Evolutionary conservation across 2,888 invertebrate genomes (phyloP).

Genomic region (Electrophaes corylata): DNA sequence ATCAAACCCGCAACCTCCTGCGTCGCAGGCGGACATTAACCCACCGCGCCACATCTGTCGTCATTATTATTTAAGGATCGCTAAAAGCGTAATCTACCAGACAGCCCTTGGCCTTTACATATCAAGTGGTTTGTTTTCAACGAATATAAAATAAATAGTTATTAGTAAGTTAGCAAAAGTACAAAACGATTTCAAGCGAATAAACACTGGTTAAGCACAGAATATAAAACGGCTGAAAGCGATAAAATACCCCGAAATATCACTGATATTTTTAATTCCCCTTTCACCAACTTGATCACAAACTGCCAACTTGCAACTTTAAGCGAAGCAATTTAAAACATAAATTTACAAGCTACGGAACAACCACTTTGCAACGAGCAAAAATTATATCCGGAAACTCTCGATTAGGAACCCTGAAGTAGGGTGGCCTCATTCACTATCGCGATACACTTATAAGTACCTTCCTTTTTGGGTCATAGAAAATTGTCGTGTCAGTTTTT

Average conservation of each 20-base stretch:
- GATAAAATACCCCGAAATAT: neutral
- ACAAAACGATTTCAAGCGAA: neutral
- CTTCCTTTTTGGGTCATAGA: neutral
- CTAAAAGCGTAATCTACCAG: no score
- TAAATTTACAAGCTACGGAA: constrained; percentile 12
- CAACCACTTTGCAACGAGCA: constrained; percentile 16
- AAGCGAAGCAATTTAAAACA: constrained; percentile 15
- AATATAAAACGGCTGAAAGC: no score
- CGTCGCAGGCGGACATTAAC: no score
- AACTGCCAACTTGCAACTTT: constrained; percentile 13
- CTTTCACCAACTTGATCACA: constrained; percentile 8
- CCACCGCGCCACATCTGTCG: no score
- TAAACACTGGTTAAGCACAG: no score
- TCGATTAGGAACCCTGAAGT: constrained; percentile 17
- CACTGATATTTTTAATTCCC: neutral
- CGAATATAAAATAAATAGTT: no score
- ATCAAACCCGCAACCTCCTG: no score
- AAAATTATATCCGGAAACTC: constrained; percentile 25
- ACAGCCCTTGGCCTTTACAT: no score
- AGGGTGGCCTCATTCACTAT: constrained; percentile 23
- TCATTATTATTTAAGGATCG: no score
- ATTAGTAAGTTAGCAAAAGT: no score
- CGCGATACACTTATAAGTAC: constrained; percentile 6
- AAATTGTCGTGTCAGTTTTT: neutral
- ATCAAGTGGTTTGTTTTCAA: no score